Evolutionary conservation across 2,888 invertebrate species (phyloP), one percentile per base, ranked within the genome.

Genomic region (Heteromurus nitidus): DNA sequence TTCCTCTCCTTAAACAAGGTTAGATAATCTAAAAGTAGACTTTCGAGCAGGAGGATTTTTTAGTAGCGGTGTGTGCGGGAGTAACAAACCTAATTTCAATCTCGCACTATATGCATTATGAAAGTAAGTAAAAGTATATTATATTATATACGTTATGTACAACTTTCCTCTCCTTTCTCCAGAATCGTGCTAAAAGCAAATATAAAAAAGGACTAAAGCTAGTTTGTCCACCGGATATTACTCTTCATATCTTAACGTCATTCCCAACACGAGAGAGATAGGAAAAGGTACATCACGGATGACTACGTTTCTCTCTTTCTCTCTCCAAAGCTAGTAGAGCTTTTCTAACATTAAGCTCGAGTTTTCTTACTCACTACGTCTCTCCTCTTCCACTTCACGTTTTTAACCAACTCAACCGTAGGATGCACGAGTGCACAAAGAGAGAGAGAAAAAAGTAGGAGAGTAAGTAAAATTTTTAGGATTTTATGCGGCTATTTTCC

Each of bases 161-260:
- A n/a, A n/a, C n/a, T n/a, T n/a, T n/a, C n/a, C n/a, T n/a, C 13
- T 44, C 44, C n/a, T 44, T 44, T 44, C 13, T n/a, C n/a, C n/a
- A n/a, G n/a, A n/a, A n/a, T n/a, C n/a, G n/a, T n/a, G n/a, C n/a
- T n/a, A n/a, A n/a, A n/a, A n/a, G n/a, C n/a, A n/a, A n/a, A n/a
- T n/a, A n/a, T n/a, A 50, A 44, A 28, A 72, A 64, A 20, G 26
- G 24, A n/a, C 26, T 28, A 26, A 50, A 68, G 31, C 70, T 31
- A 77, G 62, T 77, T 69, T 77, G 77, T 77, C 70, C 70, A 77
- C 77, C 77, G 77, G 77, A 77, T 70, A 77, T 77, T 77, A 70
- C 77, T 77, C 77, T 60, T 77, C 77, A 70, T 77, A 77, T 77
- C 70, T 75, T 16, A 16, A 18, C 44, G 44, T 30, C 60, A 58